Base-by-base conservation (phyloP, 2,797 vertebrate genomes). In the Pseudochaenichthys georgianus region DNA sequence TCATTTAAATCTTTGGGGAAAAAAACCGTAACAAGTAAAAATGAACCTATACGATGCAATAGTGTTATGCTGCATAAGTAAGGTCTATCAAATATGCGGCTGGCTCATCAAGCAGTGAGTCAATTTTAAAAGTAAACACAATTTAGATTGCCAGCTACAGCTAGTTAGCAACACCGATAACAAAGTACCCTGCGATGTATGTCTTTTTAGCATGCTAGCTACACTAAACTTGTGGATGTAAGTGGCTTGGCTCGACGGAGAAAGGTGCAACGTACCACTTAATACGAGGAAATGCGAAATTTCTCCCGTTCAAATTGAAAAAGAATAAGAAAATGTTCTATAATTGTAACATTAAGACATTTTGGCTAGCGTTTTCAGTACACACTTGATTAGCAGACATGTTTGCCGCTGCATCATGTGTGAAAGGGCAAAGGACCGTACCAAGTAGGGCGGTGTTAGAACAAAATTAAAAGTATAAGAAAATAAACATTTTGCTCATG, bases 351-450 rank as follows among this genome's bases (percentile, higher is more conserved):
- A 61, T 92, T 77, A 86, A 55, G 75, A 64, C 87, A 91, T 92
- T 82, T 85, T 88, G 51, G 31, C 63, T 65, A 61, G 61, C 85
- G 38, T 41, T 77, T 75, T 53, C 52, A 46, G 67, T 7, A 54
- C 88, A 89, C 79, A 81, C 74, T 76, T 15, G 5, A 45, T 61
- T 41, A 48, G 75, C 75, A 11, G 89, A 84, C 91, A 94, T 85
- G 54, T 85, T 93, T 89, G 76, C 85, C 82, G 77, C 87, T 84
- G 60, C 85, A 16, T 88, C 87, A 73, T 12, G 76, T 65, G 91
- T 91, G 34, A 92, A 86, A 89, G 93, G 87, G 70, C 21, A 81
- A 16, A 1, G 28, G 92, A 42, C 4, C 51, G 55, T 92, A 94
- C 94, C 73, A 88, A 45, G 3, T 64, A 1, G 12, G 41, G 53